Evolutionary conservation across 2,797 vertebrate genomes (phyloP).

Genomic region (Melanotaenia trifasciata): DNA sequence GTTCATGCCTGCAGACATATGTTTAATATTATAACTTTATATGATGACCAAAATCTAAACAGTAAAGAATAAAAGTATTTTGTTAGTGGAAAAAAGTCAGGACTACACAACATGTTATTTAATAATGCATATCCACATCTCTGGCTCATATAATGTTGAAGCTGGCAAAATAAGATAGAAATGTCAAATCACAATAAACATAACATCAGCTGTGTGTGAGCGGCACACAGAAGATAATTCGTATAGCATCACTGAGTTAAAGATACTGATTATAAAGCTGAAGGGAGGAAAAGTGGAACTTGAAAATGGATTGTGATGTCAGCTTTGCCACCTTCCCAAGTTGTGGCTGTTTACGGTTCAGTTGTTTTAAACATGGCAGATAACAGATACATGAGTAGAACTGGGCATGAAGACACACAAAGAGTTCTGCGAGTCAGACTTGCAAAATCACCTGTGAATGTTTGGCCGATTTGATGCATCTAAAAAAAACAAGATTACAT

Average conservation of each 20-base stretch:
- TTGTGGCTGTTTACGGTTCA: slow-evolving; percentile 27
- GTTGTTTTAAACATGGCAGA: slow-evolving; percentile 17
- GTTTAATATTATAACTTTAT: slow-evolving; percentile 39
- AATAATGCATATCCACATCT: slow-evolving; percentile 26
- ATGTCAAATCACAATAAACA: slow-evolving; percentile 39
- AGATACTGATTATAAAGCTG: slow-evolving; percentile 22
- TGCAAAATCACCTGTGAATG: not conserved
- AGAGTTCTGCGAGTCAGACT: not conserved
- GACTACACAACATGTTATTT: slow-evolving; percentile 47
- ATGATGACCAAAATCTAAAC: slow-evolving; percentile 15
- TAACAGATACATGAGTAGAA: slow-evolving; percentile 1
- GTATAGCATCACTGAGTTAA: slow-evolving; percentile 14
- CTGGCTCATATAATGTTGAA: slow-evolving; percentile 26
- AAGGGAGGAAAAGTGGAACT: slow-evolving; percentile 16
- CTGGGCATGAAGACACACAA: slow-evolving; percentile 1
- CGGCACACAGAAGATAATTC: slow-evolving; percentile 1
- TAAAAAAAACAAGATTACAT: slow-evolving; percentile 1
- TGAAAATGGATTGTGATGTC: slow-evolving; percentile 12
- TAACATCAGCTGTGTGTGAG: slow-evolving; percentile 40
- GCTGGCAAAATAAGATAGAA: slow-evolving; percentile 11
- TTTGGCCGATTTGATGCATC: not conserved
- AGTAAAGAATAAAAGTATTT: slow-evolving; percentile 28
- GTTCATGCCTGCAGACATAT: slow-evolving; percentile 62
- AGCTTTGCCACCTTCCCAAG: slow-evolving; percentile 34
- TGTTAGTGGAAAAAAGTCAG: slow-evolving; percentile 58